These are phyloP conservation scores for Ciconia maguari DNA, from an alignment of 2,113 vertebrate genomes.

Conservation along the genomic window DNA sequence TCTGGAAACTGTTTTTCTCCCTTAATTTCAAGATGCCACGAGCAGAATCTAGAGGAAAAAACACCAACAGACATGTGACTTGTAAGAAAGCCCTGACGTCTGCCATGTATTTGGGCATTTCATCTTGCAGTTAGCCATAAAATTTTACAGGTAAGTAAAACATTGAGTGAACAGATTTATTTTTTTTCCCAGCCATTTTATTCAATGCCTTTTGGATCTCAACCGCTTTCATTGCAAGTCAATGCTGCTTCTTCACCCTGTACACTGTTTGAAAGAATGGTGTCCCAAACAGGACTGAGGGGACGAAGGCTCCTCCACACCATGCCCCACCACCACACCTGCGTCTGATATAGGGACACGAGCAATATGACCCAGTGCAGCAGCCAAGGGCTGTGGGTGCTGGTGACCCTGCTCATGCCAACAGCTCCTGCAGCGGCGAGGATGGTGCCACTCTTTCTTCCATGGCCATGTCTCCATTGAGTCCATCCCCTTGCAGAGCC, in stretches of 20 bases:
- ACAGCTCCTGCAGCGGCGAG: background rate
- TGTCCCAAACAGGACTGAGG: background rate
- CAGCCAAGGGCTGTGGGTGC: background rate
- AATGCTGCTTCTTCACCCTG: background rate
- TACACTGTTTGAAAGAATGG: background rate
- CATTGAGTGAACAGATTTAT: background rate
- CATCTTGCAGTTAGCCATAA: background rate
- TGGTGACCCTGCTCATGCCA: background rate
- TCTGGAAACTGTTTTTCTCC: background rate
- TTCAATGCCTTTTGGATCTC: background rate
- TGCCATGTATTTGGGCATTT: background rate
- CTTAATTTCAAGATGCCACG: background rate
- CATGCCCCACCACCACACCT: no score
- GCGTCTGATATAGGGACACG: background rate
- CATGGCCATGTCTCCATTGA: accelerated
- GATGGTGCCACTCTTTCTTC: background rate
- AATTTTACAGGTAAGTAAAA: background rate
- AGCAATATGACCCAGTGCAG: background rate
- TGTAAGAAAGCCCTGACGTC: background rate
- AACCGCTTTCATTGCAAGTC: background rate
- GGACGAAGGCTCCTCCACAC: background rate
- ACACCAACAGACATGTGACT: background rate
- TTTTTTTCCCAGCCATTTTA: background rate
- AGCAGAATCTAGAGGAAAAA: background rate
- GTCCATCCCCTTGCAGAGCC: background rate